These are phyloP conservation scores for Chelidonichthys spinosus DNA, from an alignment of 2,797 vertebrate genomes.

Conservation along the genomic window DNA sequence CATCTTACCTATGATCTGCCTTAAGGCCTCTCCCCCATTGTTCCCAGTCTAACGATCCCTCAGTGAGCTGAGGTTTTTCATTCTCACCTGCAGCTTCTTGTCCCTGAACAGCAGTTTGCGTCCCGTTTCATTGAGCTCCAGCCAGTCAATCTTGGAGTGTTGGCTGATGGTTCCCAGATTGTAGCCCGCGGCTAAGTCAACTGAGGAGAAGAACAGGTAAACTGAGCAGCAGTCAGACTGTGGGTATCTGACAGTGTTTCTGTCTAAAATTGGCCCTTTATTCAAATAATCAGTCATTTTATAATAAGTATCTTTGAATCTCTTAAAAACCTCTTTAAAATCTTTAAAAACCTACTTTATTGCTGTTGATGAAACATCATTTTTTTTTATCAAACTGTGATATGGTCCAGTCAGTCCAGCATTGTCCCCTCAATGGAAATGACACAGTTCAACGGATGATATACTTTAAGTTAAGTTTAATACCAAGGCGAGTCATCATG, in stretches of 20 bases:
- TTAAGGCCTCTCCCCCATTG: conserved; percentile 26
- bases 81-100: conserved; percentile 93
- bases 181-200: conserved; percentile 90
- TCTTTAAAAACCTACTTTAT: conserved; percentile 22
- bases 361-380: conserved; percentile 6
- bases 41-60: conserved; percentile 27
- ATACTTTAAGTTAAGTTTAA: conserved; percentile 12
- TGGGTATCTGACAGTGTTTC: conserved; percentile 3
- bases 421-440: background rate
- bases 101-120: conserved; percentile 96
- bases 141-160: conserved; percentile 94
- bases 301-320: conserved; percentile 13
- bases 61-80: conserved; percentile 48
- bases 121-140: conserved; percentile 97
- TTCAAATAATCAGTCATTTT: conserved; percentile 16
- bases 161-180: conserved; percentile 91
- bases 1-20: conserved; percentile 26
- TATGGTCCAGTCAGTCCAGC: conserved; percentile 10
- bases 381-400: conserved; percentile 48
- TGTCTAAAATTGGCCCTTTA: conserved; percentile 15
- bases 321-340: too few species aligned
- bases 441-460: conserved; percentile 1
- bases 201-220: conserved; percentile 71
- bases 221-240: conserved; percentile 13
- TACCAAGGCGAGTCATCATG: conserved; percentile 10